Base-by-base conservation (phyloP, 2,888 invertebrate genomes). In the Tetropium fuscum region DNA sequence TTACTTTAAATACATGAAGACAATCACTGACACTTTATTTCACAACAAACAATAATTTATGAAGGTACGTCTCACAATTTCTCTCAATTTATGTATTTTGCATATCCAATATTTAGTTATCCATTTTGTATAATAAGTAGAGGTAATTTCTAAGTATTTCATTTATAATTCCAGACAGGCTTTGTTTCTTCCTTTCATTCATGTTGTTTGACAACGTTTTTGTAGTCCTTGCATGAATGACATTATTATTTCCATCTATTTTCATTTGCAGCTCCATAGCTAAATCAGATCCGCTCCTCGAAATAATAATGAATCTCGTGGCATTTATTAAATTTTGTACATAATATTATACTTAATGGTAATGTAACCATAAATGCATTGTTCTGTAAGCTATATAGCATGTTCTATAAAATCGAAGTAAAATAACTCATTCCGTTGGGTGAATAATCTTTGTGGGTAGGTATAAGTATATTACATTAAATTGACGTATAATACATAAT, bases 141-240 rank as follows among this genome's bases (percentile, higher is more conserved):
- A 62, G 67, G 67, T 66, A 65, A 68, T 71, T 74, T 74, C 74
- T 71, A 71, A 73, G 73, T 74, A 75, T 72, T 67, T 64, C 70
- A 69, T 72, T 79, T 76, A 71, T 74, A 74, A 79, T 79, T 78
- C 79, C 66, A 76, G 77, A 75, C 78, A 75, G 71, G 75, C 71
- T 68, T 74, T 76, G 73, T 75, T 73, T 72, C 77, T 78, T 79
- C 79, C 79, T 78, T 71, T 74, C 78, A 78, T 79, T 78, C 78
- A 78, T 71, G 70, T 70, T 72, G 74, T 73, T 74, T 75, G 74
- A 75, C 75, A 74, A 71, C 64, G 71, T 75, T 74, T 73, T 73
- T 71, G 73, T 74, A 70, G 63, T 71, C 71, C 65, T 64, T 64
- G 64, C 67, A 63, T 71, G 74, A 72, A 74, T 74, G 74, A 74